Percentiles rank a stretch among this genome's conserved stretches.
Evolutionary conservation across 2,797 vertebrate species (phyloP).

Genomic region (Adelosebastes latens): DNA sequence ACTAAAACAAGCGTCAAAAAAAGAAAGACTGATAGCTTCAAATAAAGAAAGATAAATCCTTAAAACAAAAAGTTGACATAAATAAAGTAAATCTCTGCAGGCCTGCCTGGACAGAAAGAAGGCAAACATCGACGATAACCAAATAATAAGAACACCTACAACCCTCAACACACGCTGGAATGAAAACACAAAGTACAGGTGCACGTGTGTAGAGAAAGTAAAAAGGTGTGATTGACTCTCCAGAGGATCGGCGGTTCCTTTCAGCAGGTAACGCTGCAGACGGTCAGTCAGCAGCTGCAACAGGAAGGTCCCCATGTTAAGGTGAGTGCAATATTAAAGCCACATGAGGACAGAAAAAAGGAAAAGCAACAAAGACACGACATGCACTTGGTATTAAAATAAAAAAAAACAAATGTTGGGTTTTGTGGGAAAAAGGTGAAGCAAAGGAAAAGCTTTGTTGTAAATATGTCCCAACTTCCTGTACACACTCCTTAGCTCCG

Average conservation of each 20-base stretch:
- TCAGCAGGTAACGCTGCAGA: slow-evolving; percentile 45
- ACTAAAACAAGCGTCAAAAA: slow-evolving; percentile 65
- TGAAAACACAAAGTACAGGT: slow-evolving; percentile 57
- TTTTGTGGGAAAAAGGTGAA: slow-evolving; percentile 1
- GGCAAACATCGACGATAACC: slow-evolving; percentile 55
- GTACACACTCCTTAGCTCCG: slow-evolving; percentile 36
- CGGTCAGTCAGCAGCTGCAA: slow-evolving; percentile 14
- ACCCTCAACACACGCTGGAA: slow-evolving; percentile 67
- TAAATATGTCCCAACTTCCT: slow-evolving; percentile 24
- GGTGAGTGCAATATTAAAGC: slow-evolving; percentile 59
- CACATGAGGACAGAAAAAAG: slow-evolving; percentile 4
- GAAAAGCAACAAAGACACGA: slow-evolving; percentile 3
- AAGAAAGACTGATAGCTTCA: slow-evolving; percentile 57
- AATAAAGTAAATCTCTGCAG: slow-evolving; percentile 82
- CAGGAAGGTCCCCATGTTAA: slow-evolving; percentile 8
- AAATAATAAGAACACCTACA: slow-evolving; percentile 39
- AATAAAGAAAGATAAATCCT: slow-evolving; percentile 39
- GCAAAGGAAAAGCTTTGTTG: slow-evolving; percentile 17
- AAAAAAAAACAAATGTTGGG: neutral
- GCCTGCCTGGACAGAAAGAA: slow-evolving; percentile 86
- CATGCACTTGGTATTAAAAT: slow-evolving; percentile 29
- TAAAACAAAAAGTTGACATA: slow-evolving; percentile 64
- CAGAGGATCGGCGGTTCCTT: slow-evolving; percentile 13
- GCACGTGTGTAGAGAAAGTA: slow-evolving; percentile 28
- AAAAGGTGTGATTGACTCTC: slow-evolving; percentile 12